Evolutionary conservation across 2,888 invertebrate species (phyloP), one percentile per base, ranked within the genome.

Genomic region (Criorhina ranunculi): DNA sequence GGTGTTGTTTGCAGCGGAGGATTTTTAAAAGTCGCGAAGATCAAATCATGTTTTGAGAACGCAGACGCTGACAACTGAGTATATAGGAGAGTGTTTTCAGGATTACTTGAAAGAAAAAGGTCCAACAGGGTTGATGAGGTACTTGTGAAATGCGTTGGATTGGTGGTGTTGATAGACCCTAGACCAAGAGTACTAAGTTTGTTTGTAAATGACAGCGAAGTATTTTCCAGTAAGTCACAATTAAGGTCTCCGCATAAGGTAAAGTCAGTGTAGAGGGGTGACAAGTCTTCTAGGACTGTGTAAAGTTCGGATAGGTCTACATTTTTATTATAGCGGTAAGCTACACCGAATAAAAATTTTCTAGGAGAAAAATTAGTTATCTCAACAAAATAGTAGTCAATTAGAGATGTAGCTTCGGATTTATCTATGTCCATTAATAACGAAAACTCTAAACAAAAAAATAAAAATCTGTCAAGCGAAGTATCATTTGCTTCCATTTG

Each of bases 11-110:
- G 42, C 42, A 4, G 42, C 12, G 12, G 12, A 42, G 12, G 2
- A 12, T 42, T 3, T 5, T 42, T 42, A n/a, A 42, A 46, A 46
- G 19, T 31, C 6, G 19, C 46, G 9, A 46, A 46, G 46, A 46
- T 46, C 19, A 46, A 19, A 2, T 46, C 46, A 11, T 46, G 46
- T 19, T 46, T 46, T 46, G 19, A 46, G 9, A 17, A 46, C n/a
- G n/a, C n/a, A n/a, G n/a, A n/a, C n/a, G n/a, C n/a, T n/a, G n/a
- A n/a, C n/a, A n/a, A n/a, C n/a, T n/a, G n/a, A n/a, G n/a, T n/a
- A n/a, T n/a, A n/a, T n/a, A n/a, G n/a, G n/a, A n/a, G n/a, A n/a
- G n/a, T n/a, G n/a, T n/a, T n/a, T n/a, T n/a, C n/a, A n/a, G n/a
- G n/a, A n/a, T n/a, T n/a, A n/a, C n/a, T n/a, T n/a, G n/a, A n/a